phyloP scores from a whole-genome alignment of 2,888 invertebrate species.

The Dicranocentrus wangi region DNA sequence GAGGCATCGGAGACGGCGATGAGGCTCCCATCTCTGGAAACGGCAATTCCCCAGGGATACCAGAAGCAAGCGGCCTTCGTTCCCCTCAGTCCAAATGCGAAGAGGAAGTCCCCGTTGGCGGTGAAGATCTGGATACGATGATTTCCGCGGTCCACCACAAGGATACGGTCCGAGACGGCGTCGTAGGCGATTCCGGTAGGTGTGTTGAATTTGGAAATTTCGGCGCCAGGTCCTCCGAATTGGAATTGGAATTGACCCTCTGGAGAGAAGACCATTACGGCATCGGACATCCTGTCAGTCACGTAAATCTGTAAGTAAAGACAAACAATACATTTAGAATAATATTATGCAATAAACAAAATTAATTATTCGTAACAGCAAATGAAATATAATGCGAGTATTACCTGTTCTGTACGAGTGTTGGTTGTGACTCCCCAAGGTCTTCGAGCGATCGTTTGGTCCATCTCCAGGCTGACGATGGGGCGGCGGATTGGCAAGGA shows the following conservation, averaged over 20 bases:
- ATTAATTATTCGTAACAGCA: too few species aligned
- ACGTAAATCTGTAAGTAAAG: conserved; percentile 57
- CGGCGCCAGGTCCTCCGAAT: conserved; percentile 45
- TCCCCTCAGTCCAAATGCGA: conserved; percentile 88
- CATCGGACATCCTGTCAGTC: conserved; percentile 55
- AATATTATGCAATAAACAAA: too few species aligned
- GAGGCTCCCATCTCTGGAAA: conserved; percentile 84
- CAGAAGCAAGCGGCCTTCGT: conserved; percentile 26
- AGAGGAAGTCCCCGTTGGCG: conserved; percentile 82
- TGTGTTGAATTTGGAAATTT: conserved; percentile 34
- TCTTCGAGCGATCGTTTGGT: too few species aligned
- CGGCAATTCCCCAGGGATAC: conserved; percentile 73
- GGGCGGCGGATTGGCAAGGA: too few species aligned
- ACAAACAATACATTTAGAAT: background rate
- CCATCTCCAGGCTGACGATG: too few species aligned
- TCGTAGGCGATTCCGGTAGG: conserved; percentile 67
- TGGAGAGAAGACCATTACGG: conserved; percentile 52
- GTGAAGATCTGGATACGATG: conserved; percentile 93
- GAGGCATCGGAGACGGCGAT: conserved; percentile 97
- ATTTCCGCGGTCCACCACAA: conserved; percentile 98
- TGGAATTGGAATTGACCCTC: conserved; percentile 42
- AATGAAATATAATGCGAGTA: too few species aligned
- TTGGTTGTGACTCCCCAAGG: too few species aligned
- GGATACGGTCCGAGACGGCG: conserved; percentile 79
- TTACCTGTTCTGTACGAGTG: too few species aligned